Evolutionary conservation across 1,140 invertebrate genomes (phyloP), one percentile per base, ranked within the genome.

Genomic region (Trachymyrmex septentrionalis): DNA sequence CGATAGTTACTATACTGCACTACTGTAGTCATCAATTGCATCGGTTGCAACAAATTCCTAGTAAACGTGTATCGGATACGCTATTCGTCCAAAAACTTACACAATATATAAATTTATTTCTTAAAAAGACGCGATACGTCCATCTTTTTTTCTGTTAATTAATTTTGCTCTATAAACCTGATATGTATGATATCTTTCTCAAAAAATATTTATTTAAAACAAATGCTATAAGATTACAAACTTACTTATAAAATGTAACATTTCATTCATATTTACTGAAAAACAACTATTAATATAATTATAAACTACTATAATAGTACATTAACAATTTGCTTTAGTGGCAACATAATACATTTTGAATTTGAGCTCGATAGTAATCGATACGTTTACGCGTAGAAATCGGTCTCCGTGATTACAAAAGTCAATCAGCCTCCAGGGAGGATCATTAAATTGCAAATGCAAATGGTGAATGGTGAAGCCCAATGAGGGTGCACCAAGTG

Each of bases 391-490:
- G 86, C 53, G 21, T 44, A 78, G 67, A 90, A 86, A 88, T 86
- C 80, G n/a, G 81, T 76, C 50, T 59, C 7, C 76, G 34, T 86
- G 89, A 85, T 91, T 64, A 61, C 69, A 30, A 73, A 90, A 93
- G 93, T 94, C 91, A 93, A 94, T 94, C 92, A 88, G 92, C 77
- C 92, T 90, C 89, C 2, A 78, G 90, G 92, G 93, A 92, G 93
- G 93, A 93, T 94, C 93, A 94, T 93, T 94, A 94, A 94, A 94
- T 94, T 93, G 86, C 89, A 90, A 93, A 94, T 94, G 93, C 92
- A 94, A 94, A 94, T 94, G 88, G 73, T 59, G 55, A 94, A 94
- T 93, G 90, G 66, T 21, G 44, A 48, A 34, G 30, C 12, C 7
- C 84, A 44, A 50, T 63, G 27, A 67, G 91, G 86, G 88, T 75